phyloP scores from a whole-genome alignment of 2,113 vertebrate species.

The Ascaphus truei region DNA sequence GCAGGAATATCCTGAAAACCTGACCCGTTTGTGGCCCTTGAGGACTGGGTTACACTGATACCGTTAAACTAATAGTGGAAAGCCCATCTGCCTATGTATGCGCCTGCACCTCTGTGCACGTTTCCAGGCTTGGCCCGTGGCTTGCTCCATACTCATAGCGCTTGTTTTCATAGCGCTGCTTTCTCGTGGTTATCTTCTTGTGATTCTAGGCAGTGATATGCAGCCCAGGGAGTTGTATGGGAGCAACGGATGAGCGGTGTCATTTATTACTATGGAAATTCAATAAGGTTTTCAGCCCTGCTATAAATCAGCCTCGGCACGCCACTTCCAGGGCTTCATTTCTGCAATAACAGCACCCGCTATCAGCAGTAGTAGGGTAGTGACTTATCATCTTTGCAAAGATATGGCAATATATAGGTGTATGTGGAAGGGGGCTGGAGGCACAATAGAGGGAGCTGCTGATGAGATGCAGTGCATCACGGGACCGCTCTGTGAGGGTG shows the following conservation, averaged over 20 bases:
- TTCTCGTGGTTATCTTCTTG: constrained; percentile 21
- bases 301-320: constrained; percentile 55
- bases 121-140: too few relatives aligned
- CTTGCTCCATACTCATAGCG: neutral
- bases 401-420: neutral
- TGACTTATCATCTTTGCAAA: neutral
- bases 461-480: neutral
- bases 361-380: neutral
- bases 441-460: neutral
- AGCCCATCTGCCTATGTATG: too few relatives aligned
- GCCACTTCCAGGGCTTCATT: constrained; percentile 54
- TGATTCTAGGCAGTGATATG: constrained; percentile 36
- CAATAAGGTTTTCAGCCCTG: constrained; percentile 53
- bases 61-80: too few relatives aligned
- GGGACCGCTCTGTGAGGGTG: neutral
- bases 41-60: too few relatives aligned
- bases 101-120: too few relatives aligned
- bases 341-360: constrained; percentile 48
- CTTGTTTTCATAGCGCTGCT: neutral
- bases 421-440: neutral
- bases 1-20: too few relatives aligned
- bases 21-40: too few relatives aligned
- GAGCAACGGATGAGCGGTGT: constrained; percentile 38
- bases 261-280: constrained; percentile 58
- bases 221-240: constrained; percentile 41